Base-by-base conservation (phyloP, 1,140 invertebrate genomes). In the Saccostrea echinata region DNA sequence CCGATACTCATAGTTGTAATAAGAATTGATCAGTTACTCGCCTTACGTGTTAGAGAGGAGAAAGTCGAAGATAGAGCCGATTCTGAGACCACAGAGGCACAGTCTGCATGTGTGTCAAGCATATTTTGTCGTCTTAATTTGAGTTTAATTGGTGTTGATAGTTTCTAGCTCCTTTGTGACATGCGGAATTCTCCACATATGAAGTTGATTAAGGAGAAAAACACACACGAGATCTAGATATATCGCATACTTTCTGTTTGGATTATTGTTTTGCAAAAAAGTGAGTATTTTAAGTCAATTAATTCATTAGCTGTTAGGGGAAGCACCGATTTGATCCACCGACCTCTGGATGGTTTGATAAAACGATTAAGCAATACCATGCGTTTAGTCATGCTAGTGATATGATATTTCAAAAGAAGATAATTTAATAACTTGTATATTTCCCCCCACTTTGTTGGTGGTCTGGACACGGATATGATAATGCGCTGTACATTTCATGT, bases 211-310 rank as follows among this genome's bases (percentile, higher is more conserved):
- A 76, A 33, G 68, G 68, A 76, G 24, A 76, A 76, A 76, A 76
- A 30, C 68, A 76, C 16, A 76, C 68, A 30, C 30, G 30, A 76
- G 68, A 76, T 76, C 68, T 76, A 76, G 68, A 76, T 76, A 11
- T 27, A 30, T 68, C 68, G 68, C 68, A 76, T 76, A 76, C 1
- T 76, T 76, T 76, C 11, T 76, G 30, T 76, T 76, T 12, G 68
- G 68, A 76, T 76, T 76, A 76, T 76, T 76, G 27, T 30, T 76
- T 76, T 33, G 27, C 68, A 33, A 16, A 27, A 30, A 76, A 76
- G 68, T 76, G 27, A 76, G 68, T 76, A 76, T 76, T 76, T 76
- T 76, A 76, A 76, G 68, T 76, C 27, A 76, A 76, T 33, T 76
- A 76, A 30, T 71, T 71, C 24, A 30, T 24, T 27, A 71, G n/a